A percentile compares a stretch with the other conserved stretches of the same genome.
phyloP scores from a whole-genome alignment of 2,113 vertebrate genomes.

The Cyphomyrus discorhynchus region DNA sequence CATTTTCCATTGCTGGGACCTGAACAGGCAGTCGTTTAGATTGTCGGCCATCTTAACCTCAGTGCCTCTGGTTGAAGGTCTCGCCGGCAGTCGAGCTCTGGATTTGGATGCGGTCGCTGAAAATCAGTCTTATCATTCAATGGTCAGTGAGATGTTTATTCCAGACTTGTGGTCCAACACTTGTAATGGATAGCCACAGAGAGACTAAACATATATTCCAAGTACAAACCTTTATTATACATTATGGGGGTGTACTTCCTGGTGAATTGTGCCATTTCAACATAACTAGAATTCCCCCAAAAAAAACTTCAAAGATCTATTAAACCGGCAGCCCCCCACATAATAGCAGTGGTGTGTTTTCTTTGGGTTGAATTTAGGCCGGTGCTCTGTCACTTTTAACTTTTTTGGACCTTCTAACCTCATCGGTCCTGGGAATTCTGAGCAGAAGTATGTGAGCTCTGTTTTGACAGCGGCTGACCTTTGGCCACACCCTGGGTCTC shows the following conservation, averaged over 20 bases:
- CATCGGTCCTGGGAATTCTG: conserved; percentile 35
- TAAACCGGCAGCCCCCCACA: conserved; percentile 25
- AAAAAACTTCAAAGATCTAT: not conserved
- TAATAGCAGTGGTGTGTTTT: conserved; percentile 23
- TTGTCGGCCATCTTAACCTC: not conserved
- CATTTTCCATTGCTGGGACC: not conserved
- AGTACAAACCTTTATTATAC: not conserved
- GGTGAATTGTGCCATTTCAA: not conserved
- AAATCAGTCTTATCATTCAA: not conserved
- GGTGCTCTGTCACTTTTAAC: conserved; percentile 15
- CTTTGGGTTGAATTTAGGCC: conserved; percentile 25
- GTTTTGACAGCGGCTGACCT: conserved; percentile 42
- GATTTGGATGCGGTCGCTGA: not conserved
- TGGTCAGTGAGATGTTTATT: not conserved
- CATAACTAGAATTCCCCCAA: not conserved
- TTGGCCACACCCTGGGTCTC: not conserved
- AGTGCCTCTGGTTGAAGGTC: not conserved
- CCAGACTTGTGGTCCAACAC: not conserved
- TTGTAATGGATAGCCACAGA: not conserved
- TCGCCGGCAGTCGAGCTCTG: not conserved
- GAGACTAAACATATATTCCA: not conserved
- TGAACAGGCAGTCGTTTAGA: not conserved
- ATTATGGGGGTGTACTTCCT: not conserved
- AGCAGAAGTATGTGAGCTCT: conserved; percentile 45
- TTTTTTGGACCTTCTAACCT: not conserved